These are phyloP conservation scores for Elgaria multicarinata DNA, from an alignment of 2,113 vertebrate species.

Conservation along the genomic window DNA sequence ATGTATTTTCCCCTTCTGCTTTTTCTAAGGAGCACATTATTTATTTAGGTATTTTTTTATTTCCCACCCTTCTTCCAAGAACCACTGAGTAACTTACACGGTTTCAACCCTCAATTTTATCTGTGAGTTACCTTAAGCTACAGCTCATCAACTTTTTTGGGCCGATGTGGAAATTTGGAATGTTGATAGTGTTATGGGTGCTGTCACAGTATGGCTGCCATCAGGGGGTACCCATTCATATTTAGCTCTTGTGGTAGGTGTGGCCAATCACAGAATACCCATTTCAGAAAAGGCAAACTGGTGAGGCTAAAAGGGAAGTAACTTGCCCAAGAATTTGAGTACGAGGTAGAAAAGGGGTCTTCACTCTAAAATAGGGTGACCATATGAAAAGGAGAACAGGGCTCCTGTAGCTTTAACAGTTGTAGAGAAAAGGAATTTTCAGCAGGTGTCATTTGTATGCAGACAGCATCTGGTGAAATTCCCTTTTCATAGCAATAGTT, in stretches of 20 bases:
- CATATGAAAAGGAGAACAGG: no score
- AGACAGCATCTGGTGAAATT: no score
- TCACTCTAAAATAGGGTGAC: not conserved
- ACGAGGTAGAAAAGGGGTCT: not conserved
- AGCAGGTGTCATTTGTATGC: no score
- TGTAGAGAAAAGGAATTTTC: no score
- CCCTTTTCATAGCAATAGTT: no score
- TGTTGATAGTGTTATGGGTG: not conserved
- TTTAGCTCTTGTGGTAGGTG: not conserved
- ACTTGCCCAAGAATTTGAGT: not conserved
- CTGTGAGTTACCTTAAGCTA: not conserved
- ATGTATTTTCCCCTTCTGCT: no score
- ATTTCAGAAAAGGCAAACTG: not conserved
- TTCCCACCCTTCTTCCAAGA: not conserved
- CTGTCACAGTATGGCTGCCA: not conserved
- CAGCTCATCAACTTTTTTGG: not conserved
- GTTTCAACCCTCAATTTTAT: not conserved
- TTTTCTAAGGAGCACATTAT: not conserved
- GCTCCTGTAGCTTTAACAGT: no score
- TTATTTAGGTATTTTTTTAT: not conserved
- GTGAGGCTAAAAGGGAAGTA: not conserved
- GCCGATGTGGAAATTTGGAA: not conserved
- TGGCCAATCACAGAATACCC: not conserved
- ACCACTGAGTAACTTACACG: no score
- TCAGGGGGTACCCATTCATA: not conserved